phyloP scores from a whole-genome alignment of 35 echinoderm and acorn worm species.

The Chiridota heheva region DNA sequence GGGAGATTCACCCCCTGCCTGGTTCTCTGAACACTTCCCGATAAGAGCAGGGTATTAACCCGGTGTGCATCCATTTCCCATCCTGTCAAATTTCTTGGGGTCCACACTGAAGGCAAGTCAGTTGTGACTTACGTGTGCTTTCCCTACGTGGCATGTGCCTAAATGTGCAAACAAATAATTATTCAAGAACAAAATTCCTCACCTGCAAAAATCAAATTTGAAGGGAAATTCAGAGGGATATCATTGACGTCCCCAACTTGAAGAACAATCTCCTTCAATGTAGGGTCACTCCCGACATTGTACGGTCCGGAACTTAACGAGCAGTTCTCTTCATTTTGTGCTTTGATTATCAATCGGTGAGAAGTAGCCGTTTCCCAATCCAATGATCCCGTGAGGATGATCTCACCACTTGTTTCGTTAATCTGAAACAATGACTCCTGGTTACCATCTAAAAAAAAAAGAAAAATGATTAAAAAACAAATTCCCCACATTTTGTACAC shows the following conservation, averaged over 20 bases:
- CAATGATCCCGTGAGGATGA: conserved; percentile 55
- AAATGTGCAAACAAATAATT: neutral
- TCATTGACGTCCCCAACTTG: conserved; percentile 72
- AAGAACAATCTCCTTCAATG: conserved; percentile 65
- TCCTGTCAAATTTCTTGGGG: neutral
- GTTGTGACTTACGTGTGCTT: neutral
- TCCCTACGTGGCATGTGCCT: neutral
- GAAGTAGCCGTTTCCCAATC: conserved; percentile 56
- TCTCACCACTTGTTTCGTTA: conserved; percentile 53
- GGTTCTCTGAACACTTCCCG: neutral
- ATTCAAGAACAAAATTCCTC: neutral
- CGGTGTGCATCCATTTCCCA: neutral
- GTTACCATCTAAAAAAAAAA: conserved; percentile 67
- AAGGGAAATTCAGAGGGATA: conserved; percentile 55
- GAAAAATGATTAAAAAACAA: neutral
- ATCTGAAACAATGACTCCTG: conserved; percentile 59
- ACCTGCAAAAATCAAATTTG: conserved; percentile 59
- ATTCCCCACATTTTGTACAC: neutral
- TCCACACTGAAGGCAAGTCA: neutral
- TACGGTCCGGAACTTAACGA: conserved; percentile 31
- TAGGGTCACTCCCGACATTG: conserved; percentile 29
- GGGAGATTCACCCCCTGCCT: too few relatives aligned
- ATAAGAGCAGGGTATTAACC: neutral
- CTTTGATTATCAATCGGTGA: conserved; percentile 53
- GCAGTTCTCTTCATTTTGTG: conserved; percentile 59